Evolutionary conservation across 1,140 invertebrate species (phyloP).

Genomic region (Helicoverpa armigera): DNA sequence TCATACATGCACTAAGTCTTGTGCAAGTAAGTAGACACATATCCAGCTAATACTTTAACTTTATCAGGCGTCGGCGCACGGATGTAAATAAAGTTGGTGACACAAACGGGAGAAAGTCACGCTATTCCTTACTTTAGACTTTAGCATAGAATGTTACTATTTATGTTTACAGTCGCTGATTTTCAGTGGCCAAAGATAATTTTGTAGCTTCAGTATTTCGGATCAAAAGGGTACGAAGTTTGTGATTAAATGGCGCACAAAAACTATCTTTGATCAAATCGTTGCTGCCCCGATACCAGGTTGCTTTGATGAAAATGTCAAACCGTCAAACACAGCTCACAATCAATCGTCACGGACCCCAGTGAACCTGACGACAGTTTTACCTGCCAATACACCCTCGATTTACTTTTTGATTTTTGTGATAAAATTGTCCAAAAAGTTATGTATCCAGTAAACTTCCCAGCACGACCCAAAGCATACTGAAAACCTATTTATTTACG

Average conservation of each 20-base stretch:
- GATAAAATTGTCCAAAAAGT: background rate
- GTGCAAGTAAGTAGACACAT: conserved; percentile 25
- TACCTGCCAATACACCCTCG: background rate
- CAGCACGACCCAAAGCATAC: background rate
- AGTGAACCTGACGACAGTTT: conserved; percentile 7
- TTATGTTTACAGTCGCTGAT: conserved; percentile 30
- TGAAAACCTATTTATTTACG: background rate
- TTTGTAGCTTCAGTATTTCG: conserved; percentile 6
- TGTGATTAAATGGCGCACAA: background rate
- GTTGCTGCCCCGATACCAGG: background rate
- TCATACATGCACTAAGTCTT: conserved; percentile 23
- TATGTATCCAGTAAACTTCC: background rate
- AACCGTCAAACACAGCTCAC: conserved; percentile 5
- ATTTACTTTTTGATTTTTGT: too few species aligned
- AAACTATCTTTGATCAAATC: too few species aligned
- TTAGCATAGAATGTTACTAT: conserved; percentile 18
- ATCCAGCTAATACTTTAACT: conserved; percentile 43
- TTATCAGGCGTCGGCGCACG: conserved; percentile 47
- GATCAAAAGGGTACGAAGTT: conserved; percentile 1
- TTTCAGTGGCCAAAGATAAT: conserved; percentile 24
- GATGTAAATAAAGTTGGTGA: conserved; percentile 48
- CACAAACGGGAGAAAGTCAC: conserved; percentile 48
- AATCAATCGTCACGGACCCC: conserved; percentile 27
- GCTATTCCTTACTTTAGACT: conserved; percentile 40
- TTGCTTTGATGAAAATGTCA: conserved; percentile 13